phyloP scores from a whole-genome alignment of 2,888 invertebrate species.

The Rhagonycha fulva region DNA sequence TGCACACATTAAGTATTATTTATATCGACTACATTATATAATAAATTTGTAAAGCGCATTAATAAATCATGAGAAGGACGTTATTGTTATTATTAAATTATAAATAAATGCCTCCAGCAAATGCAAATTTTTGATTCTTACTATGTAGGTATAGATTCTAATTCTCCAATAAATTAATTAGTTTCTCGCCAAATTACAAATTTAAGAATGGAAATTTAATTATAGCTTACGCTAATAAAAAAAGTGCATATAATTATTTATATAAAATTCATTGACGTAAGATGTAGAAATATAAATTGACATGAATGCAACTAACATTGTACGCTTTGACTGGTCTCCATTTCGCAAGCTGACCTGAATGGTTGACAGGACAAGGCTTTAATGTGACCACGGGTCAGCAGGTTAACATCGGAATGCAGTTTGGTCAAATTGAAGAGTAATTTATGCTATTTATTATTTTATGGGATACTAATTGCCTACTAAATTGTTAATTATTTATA shows the following conservation, averaged over 20 bases:
- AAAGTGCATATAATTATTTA: slow-evolving; percentile 8
- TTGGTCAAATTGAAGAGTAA: background rate
- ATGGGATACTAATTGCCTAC: background rate
- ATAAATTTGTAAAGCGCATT: background rate
- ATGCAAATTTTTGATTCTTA: background rate
- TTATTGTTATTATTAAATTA: background rate
- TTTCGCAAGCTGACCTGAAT: slow-evolving; percentile 39
- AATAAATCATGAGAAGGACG: background rate
- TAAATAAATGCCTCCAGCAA: background rate
- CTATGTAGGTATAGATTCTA: background rate
- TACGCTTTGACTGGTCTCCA: slow-evolving; percentile 25
- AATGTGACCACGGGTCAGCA: slow-evolving; percentile 37
- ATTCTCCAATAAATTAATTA: background rate
- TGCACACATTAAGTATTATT: background rate
- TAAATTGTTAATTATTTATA: background rate
- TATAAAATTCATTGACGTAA: slow-evolving; percentile 2
- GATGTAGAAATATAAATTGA: slow-evolving; percentile 1
- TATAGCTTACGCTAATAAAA: background rate
- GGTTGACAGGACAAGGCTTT: slow-evolving; percentile 37
- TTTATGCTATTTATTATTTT: too few species aligned
- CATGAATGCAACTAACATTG: slow-evolving; percentile 21
- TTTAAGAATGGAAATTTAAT: background rate
- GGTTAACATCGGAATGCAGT: slow-evolving; percentile 36
- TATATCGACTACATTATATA: background rate
- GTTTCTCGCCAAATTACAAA: background rate